Evolutionary conservation across 1,140 invertebrate genomes (phyloP), one percentile per base, ranked within the genome.

Genomic region (Euwallacea similis): DNA sequence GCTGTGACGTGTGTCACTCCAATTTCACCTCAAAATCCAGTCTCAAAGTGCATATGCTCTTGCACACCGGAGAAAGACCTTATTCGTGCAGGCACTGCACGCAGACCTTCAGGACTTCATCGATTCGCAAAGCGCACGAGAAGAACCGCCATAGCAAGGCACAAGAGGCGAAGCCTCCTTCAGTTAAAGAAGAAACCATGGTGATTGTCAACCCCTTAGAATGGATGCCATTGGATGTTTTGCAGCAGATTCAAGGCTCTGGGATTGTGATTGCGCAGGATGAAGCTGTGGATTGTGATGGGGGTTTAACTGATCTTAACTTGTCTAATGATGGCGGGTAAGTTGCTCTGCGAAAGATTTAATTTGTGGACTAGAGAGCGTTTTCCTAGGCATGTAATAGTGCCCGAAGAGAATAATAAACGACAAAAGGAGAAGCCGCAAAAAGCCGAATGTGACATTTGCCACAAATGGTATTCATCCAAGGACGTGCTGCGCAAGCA

Each of bases 41-140:
- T 67, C 79, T 92, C 0, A 90, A 90, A 78, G 87, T 91, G 10
- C 91, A 92, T 76, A 90, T 91, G 88, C 47, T 70, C 2, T 47
- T 78, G 13, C 75, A 77, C 63, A 78, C 76, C 70, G 77, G 89
- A 42, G 86, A 88, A 71, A 76, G 88, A 43, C 88, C 89, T 0
- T 89, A 87, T 76, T 78, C 81, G 15, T 89, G 88, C 75, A 76
- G 82, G 2, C 80, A 86, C n/a, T 89, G 88, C 73, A 83, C 86
- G 42, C 80, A 85, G 21, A 81, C 83, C 63, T 93, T 92, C 76
- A 80, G 90, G 77, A 92, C 90, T 0, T 86, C 88, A 2, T 89
- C 89, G 7, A 89, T 91, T 71, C 84, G 86, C 42, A 90, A 89
- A 74, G 84, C 87, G 21, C 91, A 92, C 73, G 74, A 76, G 56